Percentiles rank a stretch among this genome's conserved stretches.
These are phyloP conservation scores for Sinohyriopsis cumingii DNA, from an alignment of 2,888 invertebrate genomes.

Conservation along the genomic window DNA sequence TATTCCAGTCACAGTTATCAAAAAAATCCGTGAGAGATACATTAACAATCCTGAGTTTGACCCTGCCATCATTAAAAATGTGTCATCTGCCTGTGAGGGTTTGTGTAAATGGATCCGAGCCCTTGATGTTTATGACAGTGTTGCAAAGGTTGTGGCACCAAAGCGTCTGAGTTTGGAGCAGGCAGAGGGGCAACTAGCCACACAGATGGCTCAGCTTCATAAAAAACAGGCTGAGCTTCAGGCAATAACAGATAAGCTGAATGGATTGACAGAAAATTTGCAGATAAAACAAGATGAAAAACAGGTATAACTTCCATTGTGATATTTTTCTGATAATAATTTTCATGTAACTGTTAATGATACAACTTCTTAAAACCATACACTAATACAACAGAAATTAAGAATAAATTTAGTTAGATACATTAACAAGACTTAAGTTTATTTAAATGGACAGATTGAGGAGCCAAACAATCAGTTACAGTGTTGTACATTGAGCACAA, in stretches of 20 bases:
- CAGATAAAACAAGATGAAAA: slow-evolving; percentile 67
- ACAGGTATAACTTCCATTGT: slow-evolving; percentile 46
- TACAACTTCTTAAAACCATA: neutral
- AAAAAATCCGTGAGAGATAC: slow-evolving; percentile 67
- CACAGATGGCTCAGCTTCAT: slow-evolving; percentile 65
- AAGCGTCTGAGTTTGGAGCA: slow-evolving; percentile 64
- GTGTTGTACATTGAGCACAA: too few species aligned
- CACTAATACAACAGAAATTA: neutral
- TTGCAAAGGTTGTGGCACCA: slow-evolving; percentile 71
- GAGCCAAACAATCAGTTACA: too few species aligned
- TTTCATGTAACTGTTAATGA: neutral
- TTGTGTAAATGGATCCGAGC: slow-evolving; percentile 71
- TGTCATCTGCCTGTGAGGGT: slow-evolving; percentile 72
- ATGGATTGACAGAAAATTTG: slow-evolving; percentile 63
- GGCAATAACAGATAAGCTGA: slow-evolving; percentile 66
- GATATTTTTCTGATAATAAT: neutral
- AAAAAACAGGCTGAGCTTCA: slow-evolving; percentile 67
- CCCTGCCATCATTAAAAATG: slow-evolving; percentile 68
- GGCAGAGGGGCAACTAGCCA: slow-evolving; percentile 61
- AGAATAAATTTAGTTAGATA: neutral
- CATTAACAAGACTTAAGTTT: too few species aligned
- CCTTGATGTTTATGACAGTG: slow-evolving; percentile 69
- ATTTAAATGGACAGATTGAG: too few species aligned
- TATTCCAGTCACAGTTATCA: slow-evolving; percentile 64
- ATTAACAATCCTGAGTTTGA: slow-evolving; percentile 69